Base-by-base conservation (phyloP, 1,140 invertebrate species). In the Zaprionus vittiger region DNA sequence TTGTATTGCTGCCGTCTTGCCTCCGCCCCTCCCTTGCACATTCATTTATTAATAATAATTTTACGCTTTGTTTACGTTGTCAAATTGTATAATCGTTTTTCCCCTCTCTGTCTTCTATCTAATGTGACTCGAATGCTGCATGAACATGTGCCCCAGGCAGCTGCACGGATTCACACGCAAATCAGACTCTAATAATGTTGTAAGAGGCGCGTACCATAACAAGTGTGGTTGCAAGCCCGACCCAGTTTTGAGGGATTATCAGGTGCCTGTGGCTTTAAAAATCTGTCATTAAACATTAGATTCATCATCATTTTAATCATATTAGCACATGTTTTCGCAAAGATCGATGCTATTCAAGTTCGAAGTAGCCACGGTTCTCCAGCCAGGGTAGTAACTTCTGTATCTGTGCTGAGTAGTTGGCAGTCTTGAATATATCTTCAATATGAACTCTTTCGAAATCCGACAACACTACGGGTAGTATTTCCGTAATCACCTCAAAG, bases 11-110 rank as follows among this genome's bases (percentile, higher is more conserved):
- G 37, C 37, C 37, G 4, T 1, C 37, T 38, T 7, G 4, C 37
- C 37, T 38, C 54, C 41, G 34, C 54, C 49, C 65, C 64, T 69
- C 61, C 60, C 41, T 24, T 44, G 20, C 47, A 70, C 55, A 63
- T 67, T 62, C 75, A 81, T 90, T 91, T 91, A 86, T 90, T 91
- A 91, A 85, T 85, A 91, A 91, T 84, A 91, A 91, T 91, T 91
- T 91, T 79, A 91, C 85, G 90, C 85, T 83, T 90, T 91, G 80
- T 90, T 91, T 83, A 68, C 76, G 73, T 80, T 85, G 86, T 91
- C 76, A 81, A 80, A 73, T 82, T 79, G 68, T 81, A 65, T 79
- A 83, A 83, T 83, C 65, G 77, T 78, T 78, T 62, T 54, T 69
- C 15, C 15, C 14, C 38, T 44, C n/a, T 47, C 54, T 44, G 38